Base-by-base conservation (phyloP, 2,797 vertebrate species). In the Sebastolobus altivelis region DNA sequence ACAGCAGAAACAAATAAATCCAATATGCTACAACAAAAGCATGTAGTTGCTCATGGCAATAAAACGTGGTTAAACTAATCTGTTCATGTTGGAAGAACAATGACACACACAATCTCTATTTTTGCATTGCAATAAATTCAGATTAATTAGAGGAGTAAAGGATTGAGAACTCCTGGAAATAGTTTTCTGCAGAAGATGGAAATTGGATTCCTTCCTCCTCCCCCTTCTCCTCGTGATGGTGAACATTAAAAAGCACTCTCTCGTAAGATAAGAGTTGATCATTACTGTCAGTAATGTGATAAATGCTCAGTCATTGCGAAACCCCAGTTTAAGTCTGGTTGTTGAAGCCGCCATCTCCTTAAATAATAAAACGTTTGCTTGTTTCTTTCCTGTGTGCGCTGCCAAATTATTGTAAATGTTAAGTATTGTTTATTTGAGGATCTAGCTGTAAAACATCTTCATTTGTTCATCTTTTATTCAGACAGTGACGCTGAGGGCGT, bases 201-300 rank as follows among this genome's bases (percentile, higher is more conserved):
- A 89, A 93, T 88, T 81, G 46, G 80, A 84, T 88, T 79, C 35
- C 66, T 79, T 81, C 73, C 72, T 80, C 55, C 54, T 56, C 52
- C 52, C 61, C 13, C 72, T 56, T 61, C 60, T 82, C 14, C 55
- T 75, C 77, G 71, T 79, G 72, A 79, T 60, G 68, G 67, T 12
- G 70, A 74, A 87, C 85, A 90, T 91, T 92, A 92, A 90, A 94
- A 92, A 87, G 35, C 74, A 73, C 75, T 90, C 31, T 25, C 38
- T 89, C 12, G 27, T 46, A 59, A 68, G 67, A 79, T 61, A 77
- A 75, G 62, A 74, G 31, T 37, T 60, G 61, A 82, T 84, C 68
- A 69, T 87, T 81, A 81, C 61, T 79, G 80, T 86, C 84, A 72
- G 46, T 52, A 75, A 68, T 49, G 71, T 90, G 84, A 91, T 68